Evolutionary conservation across 2,113 vertebrate species (phyloP).

Genomic region (Brienomyrus brachyistius): DNA sequence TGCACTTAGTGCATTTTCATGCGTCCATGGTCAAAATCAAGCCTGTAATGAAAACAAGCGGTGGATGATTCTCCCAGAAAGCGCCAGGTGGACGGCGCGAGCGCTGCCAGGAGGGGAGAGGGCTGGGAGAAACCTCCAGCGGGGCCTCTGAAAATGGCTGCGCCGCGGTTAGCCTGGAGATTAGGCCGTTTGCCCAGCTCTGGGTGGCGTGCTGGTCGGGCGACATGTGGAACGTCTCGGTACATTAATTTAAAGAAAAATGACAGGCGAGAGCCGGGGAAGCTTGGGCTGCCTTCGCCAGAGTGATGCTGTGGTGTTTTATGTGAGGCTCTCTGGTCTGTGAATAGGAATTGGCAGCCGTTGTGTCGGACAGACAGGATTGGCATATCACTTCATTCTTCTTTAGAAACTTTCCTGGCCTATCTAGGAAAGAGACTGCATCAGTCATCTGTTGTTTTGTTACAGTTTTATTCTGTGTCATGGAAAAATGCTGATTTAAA

Average conservation of each 20-base stretch:
- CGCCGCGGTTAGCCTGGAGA: not conserved
- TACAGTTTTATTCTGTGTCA: not conserved
- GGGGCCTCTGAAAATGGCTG: not conserved
- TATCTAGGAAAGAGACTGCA: not conserved
- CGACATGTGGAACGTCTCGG: not conserved
- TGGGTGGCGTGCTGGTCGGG: not conserved
- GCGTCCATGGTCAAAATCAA: not conserved
- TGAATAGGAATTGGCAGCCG: not conserved
- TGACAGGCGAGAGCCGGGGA: not conserved
- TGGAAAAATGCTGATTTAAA: not conserved
- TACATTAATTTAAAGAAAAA: not conserved
- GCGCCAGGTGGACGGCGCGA: not conserved
- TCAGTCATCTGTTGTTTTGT: not conserved
- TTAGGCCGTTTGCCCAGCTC: not conserved
- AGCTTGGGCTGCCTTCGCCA: not conserved
- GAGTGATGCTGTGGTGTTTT: not conserved
- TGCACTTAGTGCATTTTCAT: conserved; percentile 2
- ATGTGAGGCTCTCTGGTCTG: not conserved
- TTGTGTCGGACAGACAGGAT: not conserved
- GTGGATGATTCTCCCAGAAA: not conserved
- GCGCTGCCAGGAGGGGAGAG: not conserved
- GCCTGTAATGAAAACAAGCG: not conserved
- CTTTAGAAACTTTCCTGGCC: not conserved
- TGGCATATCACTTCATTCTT: not conserved
- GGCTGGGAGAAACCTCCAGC: not conserved